Percentiles rank a stretch among this genome's conserved stretches.
Evolutionary conservation across 2,888 invertebrate genomes (phyloP).

Genomic region (Drosophila subquinaria): DNA sequence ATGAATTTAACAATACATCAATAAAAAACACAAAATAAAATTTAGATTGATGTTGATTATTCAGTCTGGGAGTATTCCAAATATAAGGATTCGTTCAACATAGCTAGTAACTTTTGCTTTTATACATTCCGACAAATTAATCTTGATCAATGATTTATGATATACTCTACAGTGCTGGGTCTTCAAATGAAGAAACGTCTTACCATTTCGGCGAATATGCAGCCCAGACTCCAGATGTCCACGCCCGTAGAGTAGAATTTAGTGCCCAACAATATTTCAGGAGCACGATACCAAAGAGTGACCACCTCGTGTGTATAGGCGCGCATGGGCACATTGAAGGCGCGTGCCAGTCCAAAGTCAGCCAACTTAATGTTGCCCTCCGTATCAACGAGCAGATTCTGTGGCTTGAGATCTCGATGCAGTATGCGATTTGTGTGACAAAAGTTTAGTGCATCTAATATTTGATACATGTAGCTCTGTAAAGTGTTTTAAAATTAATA

Average conservation of each 20-base stretch:
- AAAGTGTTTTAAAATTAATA: conserved; percentile 2
- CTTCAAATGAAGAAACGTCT: conserved; percentile 17
- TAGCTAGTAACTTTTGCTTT: no score
- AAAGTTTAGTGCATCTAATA: conserved; percentile 94
- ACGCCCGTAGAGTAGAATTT: conserved; percentile 96
- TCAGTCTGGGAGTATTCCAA: no score
- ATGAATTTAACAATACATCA: no score
- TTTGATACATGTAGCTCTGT: conserved; percentile 93
- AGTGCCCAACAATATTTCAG: conserved; percentile 96
- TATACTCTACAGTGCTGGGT: no score
- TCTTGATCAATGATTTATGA: no score
- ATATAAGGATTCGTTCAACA: no score
- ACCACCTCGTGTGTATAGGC: conserved; percentile 98
- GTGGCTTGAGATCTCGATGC: conserved; percentile 97
- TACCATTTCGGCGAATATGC: conserved; percentile 98
- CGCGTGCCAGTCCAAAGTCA: conserved; percentile 98
- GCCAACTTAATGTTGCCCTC: conserved; percentile 95
- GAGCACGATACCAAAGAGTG: conserved; percentile 98
- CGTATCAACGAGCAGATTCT: conserved; percentile 96
- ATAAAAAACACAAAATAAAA: no score
- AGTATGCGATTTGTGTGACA: conserved; percentile 96
- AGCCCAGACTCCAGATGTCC: conserved; percentile 98
- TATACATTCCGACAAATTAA: no score
- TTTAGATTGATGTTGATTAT: no score
- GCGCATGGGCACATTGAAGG: conserved; percentile 95